Conservation (phyloP, 2,113 vertebrate species). For the Leptosomus discolor region DNA sequence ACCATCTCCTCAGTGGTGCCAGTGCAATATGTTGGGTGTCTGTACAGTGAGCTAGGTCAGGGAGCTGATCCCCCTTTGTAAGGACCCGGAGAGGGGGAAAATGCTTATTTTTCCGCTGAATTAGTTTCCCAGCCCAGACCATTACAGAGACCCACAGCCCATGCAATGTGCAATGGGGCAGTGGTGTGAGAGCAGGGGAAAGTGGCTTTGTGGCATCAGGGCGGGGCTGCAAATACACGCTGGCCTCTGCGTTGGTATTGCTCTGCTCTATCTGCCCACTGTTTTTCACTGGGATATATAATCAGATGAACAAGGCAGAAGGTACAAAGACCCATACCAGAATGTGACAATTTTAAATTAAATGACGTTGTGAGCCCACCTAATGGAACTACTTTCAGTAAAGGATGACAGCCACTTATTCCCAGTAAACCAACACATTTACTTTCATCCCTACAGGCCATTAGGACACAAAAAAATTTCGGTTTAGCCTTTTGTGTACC, state of each 20-base stretch:
- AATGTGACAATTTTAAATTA: background rate
- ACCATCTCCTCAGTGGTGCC: background rate
- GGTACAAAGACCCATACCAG: background rate
- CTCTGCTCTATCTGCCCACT: background rate
- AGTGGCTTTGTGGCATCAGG: background rate
- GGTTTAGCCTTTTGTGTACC: background rate
- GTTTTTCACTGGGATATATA: background rate
- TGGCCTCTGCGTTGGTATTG: background rate
- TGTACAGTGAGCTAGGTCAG: background rate
- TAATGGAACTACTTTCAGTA: background rate
- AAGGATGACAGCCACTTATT: background rate
- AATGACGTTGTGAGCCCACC: background rate
- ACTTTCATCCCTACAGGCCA: background rate
- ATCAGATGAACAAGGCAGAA: background rate
- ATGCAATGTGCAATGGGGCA: rapidly evolving
- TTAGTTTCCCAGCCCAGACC: background rate
- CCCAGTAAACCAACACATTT: background rate
- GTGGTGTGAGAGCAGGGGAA: background rate
- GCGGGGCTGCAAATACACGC: rapidly evolving
- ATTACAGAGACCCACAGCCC: background rate
- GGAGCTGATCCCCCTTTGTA: background rate
- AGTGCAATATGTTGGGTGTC: background rate
- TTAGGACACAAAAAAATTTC: background rate
- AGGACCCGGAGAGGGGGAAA: background rate
- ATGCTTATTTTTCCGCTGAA: background rate